Evolutionary conservation across 2,113 vertebrate species (phyloP).

Genomic region (Myotis brandtii): DNA sequence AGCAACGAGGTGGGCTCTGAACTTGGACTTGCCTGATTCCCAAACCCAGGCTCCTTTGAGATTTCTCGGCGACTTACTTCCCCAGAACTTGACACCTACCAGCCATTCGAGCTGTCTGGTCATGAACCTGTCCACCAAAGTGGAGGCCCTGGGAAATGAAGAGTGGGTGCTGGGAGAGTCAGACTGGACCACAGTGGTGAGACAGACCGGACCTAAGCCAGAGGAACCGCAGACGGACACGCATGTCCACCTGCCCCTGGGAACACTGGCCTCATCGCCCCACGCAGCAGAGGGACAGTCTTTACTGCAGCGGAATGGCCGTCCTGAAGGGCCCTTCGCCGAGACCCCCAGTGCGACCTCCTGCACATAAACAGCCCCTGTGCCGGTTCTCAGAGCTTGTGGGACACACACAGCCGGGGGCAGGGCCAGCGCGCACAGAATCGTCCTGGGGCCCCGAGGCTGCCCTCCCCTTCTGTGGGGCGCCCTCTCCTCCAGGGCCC

Average conservation of each 20-base stretch:
- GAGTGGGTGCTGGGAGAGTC: no score
- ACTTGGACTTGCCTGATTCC: accelerated
- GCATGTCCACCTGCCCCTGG: accelerated
- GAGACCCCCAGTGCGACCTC: no score
- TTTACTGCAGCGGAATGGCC: accelerated
- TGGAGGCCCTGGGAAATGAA: no score
- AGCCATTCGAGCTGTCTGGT: accelerated
- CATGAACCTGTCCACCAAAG: neutral
- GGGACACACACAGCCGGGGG: accelerated
- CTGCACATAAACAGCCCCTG: accelerated
- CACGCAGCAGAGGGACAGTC: accelerated
- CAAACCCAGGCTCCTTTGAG: neutral
- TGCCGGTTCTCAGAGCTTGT: accelerated
- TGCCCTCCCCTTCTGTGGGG: accelerated
- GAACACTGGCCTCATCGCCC: accelerated
- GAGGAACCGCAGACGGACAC: accelerated
- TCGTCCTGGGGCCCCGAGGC: accelerated
- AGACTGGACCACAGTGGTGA: accelerated
- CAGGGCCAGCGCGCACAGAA: accelerated
- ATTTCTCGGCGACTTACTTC: neutral
- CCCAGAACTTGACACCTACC: neutral
- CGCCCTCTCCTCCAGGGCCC: accelerated
- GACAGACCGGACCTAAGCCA: accelerated
- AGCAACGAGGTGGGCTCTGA: accelerated
- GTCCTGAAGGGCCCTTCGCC: no score